A percentile compares a stretch with the other conserved stretches of the same genome.
These are phyloP conservation scores for Oceanites oceanicus DNA, from an alignment of 2,113 vertebrate species.

Conservation along the genomic window DNA sequence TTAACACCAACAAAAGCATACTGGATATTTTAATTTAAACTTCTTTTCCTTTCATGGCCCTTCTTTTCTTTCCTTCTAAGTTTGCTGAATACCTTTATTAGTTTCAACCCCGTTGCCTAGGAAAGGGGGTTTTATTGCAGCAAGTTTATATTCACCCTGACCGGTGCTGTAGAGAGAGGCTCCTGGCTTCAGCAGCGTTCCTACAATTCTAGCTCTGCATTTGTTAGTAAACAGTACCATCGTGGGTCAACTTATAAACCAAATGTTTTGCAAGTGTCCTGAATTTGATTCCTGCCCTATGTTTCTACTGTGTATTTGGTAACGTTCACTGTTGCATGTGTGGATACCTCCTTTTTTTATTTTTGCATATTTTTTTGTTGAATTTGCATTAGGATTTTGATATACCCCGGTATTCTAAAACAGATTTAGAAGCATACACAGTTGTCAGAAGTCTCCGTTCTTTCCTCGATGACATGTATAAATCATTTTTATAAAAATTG, in stretches of 20 bases:
- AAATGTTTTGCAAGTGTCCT: background rate
- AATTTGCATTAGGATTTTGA: background rate
- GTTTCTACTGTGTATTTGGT: background rate
- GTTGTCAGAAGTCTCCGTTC: background rate
- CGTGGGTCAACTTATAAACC: background rate
- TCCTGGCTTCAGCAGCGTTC: background rate
- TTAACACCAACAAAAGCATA: background rate
- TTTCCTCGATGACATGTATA: background rate
- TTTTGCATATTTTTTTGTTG: background rate
- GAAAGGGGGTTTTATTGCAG: background rate
- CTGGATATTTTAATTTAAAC: background rate
- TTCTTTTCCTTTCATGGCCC: background rate
- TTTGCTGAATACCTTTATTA: constrained; percentile 13
- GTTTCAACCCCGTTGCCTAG: background rate
- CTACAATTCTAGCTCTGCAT: background rate
- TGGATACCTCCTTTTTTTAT: background rate
- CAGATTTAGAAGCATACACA: background rate
- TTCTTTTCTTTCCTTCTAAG: background rate
- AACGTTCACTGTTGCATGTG: background rate
- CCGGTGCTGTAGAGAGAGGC: background rate
- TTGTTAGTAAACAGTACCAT: background rate
- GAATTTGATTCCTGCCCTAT: background rate
- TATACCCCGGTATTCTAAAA: background rate
- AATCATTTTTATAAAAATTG: background rate
- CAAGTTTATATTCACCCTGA: background rate